Evolutionary conservation across 1,140 invertebrate species (phyloP), one percentile per base, ranked within the genome.

Genomic region (Patella vulgata): DNA sequence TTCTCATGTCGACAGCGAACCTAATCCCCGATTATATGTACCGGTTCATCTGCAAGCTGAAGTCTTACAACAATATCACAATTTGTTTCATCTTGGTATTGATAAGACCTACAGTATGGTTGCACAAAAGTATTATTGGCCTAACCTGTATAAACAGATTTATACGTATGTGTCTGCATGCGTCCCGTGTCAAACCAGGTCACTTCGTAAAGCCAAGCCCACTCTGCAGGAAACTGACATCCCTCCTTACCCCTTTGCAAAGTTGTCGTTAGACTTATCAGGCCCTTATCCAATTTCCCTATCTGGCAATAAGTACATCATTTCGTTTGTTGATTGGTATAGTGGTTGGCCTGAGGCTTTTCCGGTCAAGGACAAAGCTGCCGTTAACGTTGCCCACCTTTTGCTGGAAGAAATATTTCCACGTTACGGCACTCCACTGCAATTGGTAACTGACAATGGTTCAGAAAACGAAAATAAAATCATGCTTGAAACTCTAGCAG

Each of bases 341-440:
- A 42, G 27, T 40, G 53, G 63, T 19, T 69, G 50, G 46, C 55
- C 46, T 1, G 66, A 69, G 54, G 66, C 63, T 40, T 72, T 69
- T 59, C 17, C 44, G 8, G 30, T 51, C 14, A 50, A 17, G 0
- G 43, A 63, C 40, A 62, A 66, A 50, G 23, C 1, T 14, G 62
- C 55, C 3, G 51, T 60, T 19, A 65, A n/a, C 14, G 53, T 70
- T 2, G 50, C 40, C 3, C 61, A 69, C 30, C 27, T 70, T n/a
- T 28, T 68, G 11, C 39, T 71, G 0, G 56, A 71, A 14, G 65
- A 71, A 59, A 66, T 72, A 47, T 62, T 63, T 53, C 66, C 70
- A 11, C 36, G 62, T 31, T 65, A 59, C 47, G 43, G 53, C n/a
- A n/a, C n/a, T n/a, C n/a, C n/a, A n/a, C n/a, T n/a, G n/a, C n/a